Base-by-base conservation (phyloP, 2,113 vertebrate genomes). In the Alethe diademata region DNA sequence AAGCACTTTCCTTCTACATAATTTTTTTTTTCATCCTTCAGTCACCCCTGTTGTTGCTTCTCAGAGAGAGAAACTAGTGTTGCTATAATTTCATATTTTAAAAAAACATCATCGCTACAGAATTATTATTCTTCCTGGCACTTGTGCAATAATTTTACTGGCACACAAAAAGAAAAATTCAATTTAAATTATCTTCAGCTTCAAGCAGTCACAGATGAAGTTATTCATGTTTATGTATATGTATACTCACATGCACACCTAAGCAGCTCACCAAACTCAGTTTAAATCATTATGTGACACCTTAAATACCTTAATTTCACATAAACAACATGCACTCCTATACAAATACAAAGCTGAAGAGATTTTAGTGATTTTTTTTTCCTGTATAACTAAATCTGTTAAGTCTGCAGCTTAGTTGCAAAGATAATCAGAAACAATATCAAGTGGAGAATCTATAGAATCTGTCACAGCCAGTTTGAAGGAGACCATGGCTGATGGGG, bases 401-500 rank as follows among this genome's bases (percentile, higher is more conserved):
- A 73, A 13, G 19, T 58, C 73, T 94, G 74, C 87, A 94, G 89
- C 38, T 96, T 92, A 86, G 69, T 58, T 87, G 69, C 89, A 91
- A 85, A 60, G 86, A 78, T 28, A 43, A 89, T 54, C 50, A 78
- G 95, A 92, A 94, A 93, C 88, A 80, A 86, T 62, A 47, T 80
- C 56, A 76, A 80, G 19, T 18, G 4, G 35, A 76, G 38, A 80
- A 76, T 79, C 60, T 90, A 81, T 42, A 90, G 88, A 69, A 66
- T 83, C 85, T 92, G 85, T 92, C 78, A 82, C 23, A 62, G 72
- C 35, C 72, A 54, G 67, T 97, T 73, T 95, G 92, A 93, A 95
- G 96, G 82, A 66, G 89, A 94, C 42, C 79, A 67, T 62, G 69
- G 79, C 58, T 90, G 88, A 96, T 19, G 67, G 47, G 56, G 66